Base-by-base conservation (phyloP, 2,113 vertebrate species). In the Morone saxatilis region DNA sequence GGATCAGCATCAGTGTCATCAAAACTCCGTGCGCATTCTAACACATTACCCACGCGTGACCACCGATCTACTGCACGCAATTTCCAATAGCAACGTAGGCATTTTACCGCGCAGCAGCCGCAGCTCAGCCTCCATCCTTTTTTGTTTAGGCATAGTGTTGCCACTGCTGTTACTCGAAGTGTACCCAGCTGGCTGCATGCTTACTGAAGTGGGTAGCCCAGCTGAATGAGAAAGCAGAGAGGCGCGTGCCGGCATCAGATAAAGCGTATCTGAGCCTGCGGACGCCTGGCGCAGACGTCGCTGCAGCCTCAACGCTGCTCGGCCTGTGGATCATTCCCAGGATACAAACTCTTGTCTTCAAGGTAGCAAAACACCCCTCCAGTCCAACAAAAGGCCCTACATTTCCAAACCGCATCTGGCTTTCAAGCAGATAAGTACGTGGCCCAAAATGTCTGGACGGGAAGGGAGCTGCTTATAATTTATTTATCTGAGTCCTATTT, bases 281-380 rank as follows among this genome's bases (percentile, higher is more conserved):
- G 81, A 83, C 74, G 82, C 68, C n/a, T n/a, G 59, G 62, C 73
- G 54, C 63, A 63, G 71, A 72, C 56, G n/a, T n/a, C n/a, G 79
- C 82, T 67, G 53, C 54, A 54, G 85, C 71, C 71, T 84, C 53
- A 88, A 75, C 84, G 60, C 78, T 72, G 54, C 84, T 65, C n/a
- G n/a, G 76, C 19, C 25, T 78, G 63, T 66, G 81, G 78, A 84
- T 86, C 85, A n/a, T 81, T 81, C 61, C 68, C 65, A 36, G 70
- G 76, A 86, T 82, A 76, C n/a, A n/a, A 85, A 84, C 56, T 40
- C 31, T 85, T 81, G 69, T 56, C 61, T 78, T 76, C 22, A 74
- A 74, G 59, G 62, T 60, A 22, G 31, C 60, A 59, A 68, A 78
- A 56, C 43, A 80, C 1, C 12, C 60, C 54, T 59, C 10, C 4